Base-by-base conservation (phyloP, 1,140 invertebrate genomes). In the Eulimnadia texana region DNA sequence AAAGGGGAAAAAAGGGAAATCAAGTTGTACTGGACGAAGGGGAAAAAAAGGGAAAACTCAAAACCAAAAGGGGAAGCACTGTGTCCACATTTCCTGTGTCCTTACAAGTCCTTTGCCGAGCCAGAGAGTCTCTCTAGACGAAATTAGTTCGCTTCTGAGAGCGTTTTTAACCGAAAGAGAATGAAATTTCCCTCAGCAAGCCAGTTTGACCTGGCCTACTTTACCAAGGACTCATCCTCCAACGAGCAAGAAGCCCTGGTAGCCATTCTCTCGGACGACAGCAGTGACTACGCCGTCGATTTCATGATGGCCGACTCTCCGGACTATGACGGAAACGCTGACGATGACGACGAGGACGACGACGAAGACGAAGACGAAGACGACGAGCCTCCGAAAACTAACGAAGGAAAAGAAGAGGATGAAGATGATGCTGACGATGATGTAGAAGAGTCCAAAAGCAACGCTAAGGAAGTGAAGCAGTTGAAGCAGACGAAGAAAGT, bases 311-410 rank as follows among this genome's bases (percentile, higher is more conserved):
- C 27, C 11, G 55, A 57, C 16, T 23, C 27, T 10, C 55, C 55
- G 11, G 55, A 20, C 24, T 23, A 16, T 11, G 60, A 61, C n/a
- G 58, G 49, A 28, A n/a, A 50, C 10, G 58, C 42, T 50, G 58
- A 60, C 29, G 58, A 60, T 23, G 60, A 61, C 25, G 60, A 54
- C 22, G 51, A 60, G 20, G 58, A 61, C 23, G 60, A 61, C 13
- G 53, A 61, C 11, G 60, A 61, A n/a, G 53, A 61, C 9, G 50
- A 54, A n/a, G 52, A 47, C 13, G 42, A 52, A 1, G 49, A 50
- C 23, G 59, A 53, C 24, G 19, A 28, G 1, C 50, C 19, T 10
- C 54, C 29, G 33, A 42, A 42, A 42, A 16, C 6, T 6, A 6
- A 42, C 33, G 6, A 6, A 42, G 52, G 20, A 25, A 25, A 60